These are phyloP conservation scores for Coptotermes formosanus DNA, from an alignment of 1,140 invertebrate species.

Conservation along the genomic window DNA sequence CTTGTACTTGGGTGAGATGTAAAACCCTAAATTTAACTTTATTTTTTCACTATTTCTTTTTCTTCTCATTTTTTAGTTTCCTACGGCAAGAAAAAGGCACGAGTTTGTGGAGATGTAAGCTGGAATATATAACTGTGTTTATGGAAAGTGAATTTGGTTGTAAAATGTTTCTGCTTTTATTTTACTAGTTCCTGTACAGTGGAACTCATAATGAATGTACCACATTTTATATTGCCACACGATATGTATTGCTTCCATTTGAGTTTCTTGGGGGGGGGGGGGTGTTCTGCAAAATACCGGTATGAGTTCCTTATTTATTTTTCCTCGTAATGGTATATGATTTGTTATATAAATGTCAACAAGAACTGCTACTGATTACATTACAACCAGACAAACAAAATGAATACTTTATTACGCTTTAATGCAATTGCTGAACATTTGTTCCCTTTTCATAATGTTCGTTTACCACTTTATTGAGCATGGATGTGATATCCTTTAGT, in stretches of 20 bases:
- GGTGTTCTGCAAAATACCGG: too few species aligned
- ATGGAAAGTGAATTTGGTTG: conserved; percentile 31
- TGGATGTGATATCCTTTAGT: too few species aligned
- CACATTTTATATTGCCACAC: neutral
- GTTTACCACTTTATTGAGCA: too few species aligned
- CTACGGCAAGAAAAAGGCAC: neutral
- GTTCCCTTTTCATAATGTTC: too few species aligned
- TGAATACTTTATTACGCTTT: too few species aligned
- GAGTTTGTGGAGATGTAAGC: neutral
- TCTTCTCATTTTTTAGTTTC: neutral
- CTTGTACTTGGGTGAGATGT: neutral
- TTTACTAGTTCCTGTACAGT: neutral
- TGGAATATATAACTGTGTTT: conserved; percentile 27
- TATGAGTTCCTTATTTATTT: too few species aligned
- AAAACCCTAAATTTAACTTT: conserved; percentile 1
- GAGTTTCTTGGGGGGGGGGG: neutral
- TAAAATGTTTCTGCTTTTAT: neutral
- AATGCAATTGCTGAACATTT: too few species aligned
- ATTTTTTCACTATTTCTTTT: neutral
- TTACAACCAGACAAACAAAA: too few species aligned
- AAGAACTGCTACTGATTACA: too few species aligned
- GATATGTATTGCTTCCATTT: neutral
- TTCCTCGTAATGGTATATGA: too few species aligned
- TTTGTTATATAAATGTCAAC: too few species aligned
- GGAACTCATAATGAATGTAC: neutral